Evolutionary conservation across 2,888 invertebrate species (phyloP).

Genomic region (Patella caerulea): DNA sequence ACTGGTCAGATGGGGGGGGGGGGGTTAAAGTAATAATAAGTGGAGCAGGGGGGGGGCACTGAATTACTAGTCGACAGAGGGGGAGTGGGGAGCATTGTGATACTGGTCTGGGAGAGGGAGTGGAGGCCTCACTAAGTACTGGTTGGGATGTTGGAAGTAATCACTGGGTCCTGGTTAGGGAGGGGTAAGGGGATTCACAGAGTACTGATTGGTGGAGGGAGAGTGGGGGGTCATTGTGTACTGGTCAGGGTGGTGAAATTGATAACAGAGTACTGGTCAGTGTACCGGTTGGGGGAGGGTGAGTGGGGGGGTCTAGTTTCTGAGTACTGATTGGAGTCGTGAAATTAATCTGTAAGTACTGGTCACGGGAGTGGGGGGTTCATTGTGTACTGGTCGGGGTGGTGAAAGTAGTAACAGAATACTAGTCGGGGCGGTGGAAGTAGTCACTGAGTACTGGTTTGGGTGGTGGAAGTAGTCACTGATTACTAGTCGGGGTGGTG

Average conservation of each 20-base stretch:
- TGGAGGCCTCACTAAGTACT: neutral
- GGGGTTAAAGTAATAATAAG: neutral
- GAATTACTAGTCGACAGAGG: too few relatives aligned
- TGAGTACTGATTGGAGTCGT: neutral
- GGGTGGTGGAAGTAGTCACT: neutral
- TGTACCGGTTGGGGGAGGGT: neutral
- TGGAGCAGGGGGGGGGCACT: neutral
- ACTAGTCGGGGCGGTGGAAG: neutral
- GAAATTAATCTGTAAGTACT: neutral
- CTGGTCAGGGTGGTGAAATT: too few relatives aligned
- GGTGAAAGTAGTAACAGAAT: neutral
- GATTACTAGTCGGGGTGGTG: too few relatives aligned
- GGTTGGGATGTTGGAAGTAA: neutral
- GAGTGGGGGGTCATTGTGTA: too few relatives aligned
- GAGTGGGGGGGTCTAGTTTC: neutral
- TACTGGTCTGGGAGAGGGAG: too few relatives aligned
- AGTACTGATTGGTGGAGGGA: too few relatives aligned
- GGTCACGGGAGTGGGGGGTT: neutral
- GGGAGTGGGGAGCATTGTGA: too few relatives aligned
- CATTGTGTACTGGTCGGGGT: neutral
- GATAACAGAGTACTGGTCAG: neutral
- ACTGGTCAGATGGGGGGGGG: neutral
- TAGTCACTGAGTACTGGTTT: neutral
- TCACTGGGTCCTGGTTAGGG: neutral
- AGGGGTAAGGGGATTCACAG: neutral